A percentile compares a stretch with the other conserved stretches of the same genome.
These are phyloP conservation scores for Typhlichthys subterraneus DNA, from an alignment of 2,797 vertebrate species.

Conservation along the genomic window DNA sequence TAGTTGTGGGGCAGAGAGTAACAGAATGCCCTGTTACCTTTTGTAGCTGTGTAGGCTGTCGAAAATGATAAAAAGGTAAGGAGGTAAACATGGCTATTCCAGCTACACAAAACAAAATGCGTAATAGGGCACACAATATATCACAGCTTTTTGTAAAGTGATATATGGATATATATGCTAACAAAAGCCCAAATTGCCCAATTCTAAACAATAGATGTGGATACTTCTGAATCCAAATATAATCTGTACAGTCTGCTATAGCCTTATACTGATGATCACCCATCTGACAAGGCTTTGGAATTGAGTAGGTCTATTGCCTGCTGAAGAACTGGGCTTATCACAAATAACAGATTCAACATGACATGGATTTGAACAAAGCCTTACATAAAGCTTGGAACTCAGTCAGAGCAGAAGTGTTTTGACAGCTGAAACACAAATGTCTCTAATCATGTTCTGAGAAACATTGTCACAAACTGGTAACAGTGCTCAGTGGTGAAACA, in stretches of 20 bases:
- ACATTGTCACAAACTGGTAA: no score
- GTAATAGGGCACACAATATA: not conserved
- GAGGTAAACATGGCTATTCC: no score
- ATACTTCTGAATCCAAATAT: slow-evolving; percentile 43
- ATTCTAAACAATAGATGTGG: slow-evolving; percentile 25
- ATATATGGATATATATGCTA: not conserved
- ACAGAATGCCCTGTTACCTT: no score
- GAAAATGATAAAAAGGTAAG: no score
- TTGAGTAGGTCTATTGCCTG: slow-evolving; percentile 2
- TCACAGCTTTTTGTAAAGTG: not conserved
- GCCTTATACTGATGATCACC: slow-evolving; percentile 25
- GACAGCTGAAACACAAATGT: no score
- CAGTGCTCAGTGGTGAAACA: no score
- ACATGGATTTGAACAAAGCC: not conserved
- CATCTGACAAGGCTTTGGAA: slow-evolving; percentile 47
- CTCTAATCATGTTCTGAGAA: no score
- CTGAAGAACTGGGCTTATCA: not conserved
- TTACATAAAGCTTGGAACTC: no score
- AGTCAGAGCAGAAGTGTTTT: no score
- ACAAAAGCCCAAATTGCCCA: not conserved
- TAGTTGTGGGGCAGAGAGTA: no score
- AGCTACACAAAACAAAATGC: not conserved
- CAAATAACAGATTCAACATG: slow-evolving; percentile 3
- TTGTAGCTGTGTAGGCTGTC: no score
- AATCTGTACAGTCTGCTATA: slow-evolving; percentile 44